Conservation (phyloP, 2,113 vertebrate species). For the Nematolebias whitei region DNA sequence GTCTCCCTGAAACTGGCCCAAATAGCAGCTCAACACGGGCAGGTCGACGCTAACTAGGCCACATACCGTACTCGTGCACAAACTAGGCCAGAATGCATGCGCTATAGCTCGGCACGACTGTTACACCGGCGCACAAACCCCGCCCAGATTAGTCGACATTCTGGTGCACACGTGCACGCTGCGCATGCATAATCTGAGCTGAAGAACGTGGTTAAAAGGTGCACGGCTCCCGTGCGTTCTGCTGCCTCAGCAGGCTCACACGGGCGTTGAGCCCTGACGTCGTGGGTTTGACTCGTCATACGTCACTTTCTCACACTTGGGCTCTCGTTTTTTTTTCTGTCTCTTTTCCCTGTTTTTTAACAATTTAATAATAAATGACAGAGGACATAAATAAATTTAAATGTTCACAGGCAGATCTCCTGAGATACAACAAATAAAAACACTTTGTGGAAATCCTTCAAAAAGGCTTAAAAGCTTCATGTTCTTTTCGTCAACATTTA, state of each 20-base stretch:
- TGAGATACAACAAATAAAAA: too few species aligned
- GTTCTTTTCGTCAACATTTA: too few species aligned
- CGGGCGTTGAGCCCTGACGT: constrained; percentile 17
- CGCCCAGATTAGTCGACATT: constrained; percentile 30
- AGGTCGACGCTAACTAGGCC: constrained; percentile 65
- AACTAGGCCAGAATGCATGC: constrained; percentile 68
- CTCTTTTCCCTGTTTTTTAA: constrained; percentile 8
- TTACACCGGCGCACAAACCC: constrained; percentile 35
- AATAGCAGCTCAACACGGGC: constrained; percentile 61
- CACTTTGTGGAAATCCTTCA: too few species aligned
- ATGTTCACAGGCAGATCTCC: too few species aligned
- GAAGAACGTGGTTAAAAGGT: neutral
- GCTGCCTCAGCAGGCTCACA: constrained; percentile 44
- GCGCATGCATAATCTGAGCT: constrained; percentile 17
- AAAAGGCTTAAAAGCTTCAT: too few species aligned
- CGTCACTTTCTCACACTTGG: constrained; percentile 6
- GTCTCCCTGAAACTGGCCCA: constrained; percentile 63
- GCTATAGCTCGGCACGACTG: constrained; percentile 26
- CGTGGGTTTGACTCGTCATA: constrained; percentile 18
- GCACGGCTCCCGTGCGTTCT: constrained; percentile 1
- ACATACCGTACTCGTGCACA: constrained; percentile 65
- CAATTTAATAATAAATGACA: neutral
- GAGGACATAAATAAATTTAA: too few species aligned
- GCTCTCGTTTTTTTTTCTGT: constrained; percentile 13
- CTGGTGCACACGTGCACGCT: neutral